Percentiles rank a stretch among this genome's conserved stretches.
phyloP scores from a whole-genome alignment of 2,113 vertebrate species.

The Xenopus tropicalis region DNA sequence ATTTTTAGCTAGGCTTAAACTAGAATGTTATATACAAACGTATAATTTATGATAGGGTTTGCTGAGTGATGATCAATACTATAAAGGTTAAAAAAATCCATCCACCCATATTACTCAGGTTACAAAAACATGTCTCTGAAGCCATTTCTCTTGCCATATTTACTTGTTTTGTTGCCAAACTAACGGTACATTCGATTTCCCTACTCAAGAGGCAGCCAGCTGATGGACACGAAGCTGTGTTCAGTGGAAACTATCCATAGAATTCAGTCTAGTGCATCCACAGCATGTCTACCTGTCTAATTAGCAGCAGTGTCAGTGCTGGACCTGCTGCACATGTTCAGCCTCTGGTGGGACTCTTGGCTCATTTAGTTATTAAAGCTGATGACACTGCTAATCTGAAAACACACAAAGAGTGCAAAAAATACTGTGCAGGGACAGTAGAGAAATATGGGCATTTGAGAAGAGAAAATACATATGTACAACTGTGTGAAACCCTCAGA shows the following conservation, averaged over 20 bases:
- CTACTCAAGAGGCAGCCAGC: slow-evolving; percentile 31
- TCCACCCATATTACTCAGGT: slow-evolving; percentile 24
- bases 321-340: slow-evolving; percentile 43
- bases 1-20: neutral
- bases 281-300: slow-evolving; percentile 45
- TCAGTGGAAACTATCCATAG: slow-evolving; percentile 25
- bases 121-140: slow-evolving; percentile 35
- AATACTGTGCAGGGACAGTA: slow-evolving; percentile 8
- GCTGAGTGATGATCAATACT: slow-evolving; percentile 8
- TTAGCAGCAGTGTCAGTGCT: slow-evolving; percentile 35
- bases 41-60: slow-evolving; percentile 8
- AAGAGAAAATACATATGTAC: neutral
- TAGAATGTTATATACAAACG: neutral
- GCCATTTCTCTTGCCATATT: slow-evolving; percentile 35
- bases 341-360: slow-evolving; percentile 32
- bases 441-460: neutral
- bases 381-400: slow-evolving; percentile 44
- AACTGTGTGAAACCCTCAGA: neutral
- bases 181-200: slow-evolving; percentile 24
- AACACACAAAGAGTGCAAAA: slow-evolving; percentile 12
- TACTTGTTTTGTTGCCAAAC: slow-evolving; percentile 41
- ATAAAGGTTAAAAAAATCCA: slow-evolving; percentile 30
- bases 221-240: slow-evolving; percentile 36
- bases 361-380: slow-evolving; percentile 33
- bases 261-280: slow-evolving; percentile 27